Percentiles rank a stretch among this genome's conserved stretches.
Evolutionary conservation across 2,797 vertebrate genomes (phyloP).

Genomic region (Vultur gryphus): DNA sequence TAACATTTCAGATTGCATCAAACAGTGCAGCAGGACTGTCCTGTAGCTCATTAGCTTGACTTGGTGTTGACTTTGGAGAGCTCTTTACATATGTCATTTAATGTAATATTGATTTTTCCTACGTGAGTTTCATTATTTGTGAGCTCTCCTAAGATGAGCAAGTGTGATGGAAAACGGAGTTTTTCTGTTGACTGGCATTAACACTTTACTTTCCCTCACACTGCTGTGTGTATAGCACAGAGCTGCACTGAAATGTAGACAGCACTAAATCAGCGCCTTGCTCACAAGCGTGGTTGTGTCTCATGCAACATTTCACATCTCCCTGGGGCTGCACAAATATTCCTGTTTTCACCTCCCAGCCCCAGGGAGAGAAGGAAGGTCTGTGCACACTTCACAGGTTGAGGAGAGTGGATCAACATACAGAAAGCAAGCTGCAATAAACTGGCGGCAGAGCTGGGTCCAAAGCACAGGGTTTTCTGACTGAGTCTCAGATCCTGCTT

Average conservation of each 20-base stretch:
- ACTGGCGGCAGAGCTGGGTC: not conserved
- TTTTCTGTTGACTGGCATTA: not conserved
- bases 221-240: not conserved
- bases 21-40: not conserved
- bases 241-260: not conserved
- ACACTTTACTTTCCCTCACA: not conserved
- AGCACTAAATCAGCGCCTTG: not conserved
- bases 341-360: not conserved
- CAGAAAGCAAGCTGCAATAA: not conserved
- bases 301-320: not conserved
- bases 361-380: not conserved
- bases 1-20: not conserved
- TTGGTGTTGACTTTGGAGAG: not conserved
- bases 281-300: rapidly evolving
- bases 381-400: not conserved
- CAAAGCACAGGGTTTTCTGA: not conserved
- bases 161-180: not conserved
- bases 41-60: not conserved
- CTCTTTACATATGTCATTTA: not conserved
- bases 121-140: not conserved
- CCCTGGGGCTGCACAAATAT: not conserved
- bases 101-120: conserved; percentile 41
- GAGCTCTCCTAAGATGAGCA: not conserved
- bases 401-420: rapidly evolving
- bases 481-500: not conserved